These are phyloP conservation scores for Chrysolina oricalcia DNA, from an alignment of 2,888 invertebrate species.

Conservation along the genomic window DNA sequence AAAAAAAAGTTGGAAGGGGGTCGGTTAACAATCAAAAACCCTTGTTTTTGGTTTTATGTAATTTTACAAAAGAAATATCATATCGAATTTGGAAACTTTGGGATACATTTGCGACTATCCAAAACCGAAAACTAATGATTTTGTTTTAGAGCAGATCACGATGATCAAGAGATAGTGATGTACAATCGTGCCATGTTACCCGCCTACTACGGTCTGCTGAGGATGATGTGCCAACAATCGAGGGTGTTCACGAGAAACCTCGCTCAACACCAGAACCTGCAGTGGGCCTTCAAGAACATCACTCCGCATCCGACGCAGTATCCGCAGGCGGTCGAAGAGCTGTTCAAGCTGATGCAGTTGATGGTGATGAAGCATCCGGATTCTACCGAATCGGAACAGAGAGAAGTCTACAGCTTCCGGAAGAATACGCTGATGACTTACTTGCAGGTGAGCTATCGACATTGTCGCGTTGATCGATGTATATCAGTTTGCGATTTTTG, in stretches of 20 bases:
- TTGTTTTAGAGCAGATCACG: slow-evolving; percentile 89
- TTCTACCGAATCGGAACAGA: slow-evolving; percentile 82
- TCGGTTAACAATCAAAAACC: no score
- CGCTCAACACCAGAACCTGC: slow-evolving; percentile 94
- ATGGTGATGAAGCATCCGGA: slow-evolving; percentile 90
- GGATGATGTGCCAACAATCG: slow-evolving; percentile 93
- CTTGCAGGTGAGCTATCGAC: slow-evolving; percentile 77
- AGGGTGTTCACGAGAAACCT: slow-evolving; percentile 88
- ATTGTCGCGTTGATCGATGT: neutral
- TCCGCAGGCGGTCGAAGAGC: slow-evolving; percentile 91
- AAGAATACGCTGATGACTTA: slow-evolving; percentile 91
- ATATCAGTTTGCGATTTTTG: slow-evolving; percentile 32
- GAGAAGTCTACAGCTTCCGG: slow-evolving; percentile 90
- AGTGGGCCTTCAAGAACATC: slow-evolving; percentile 97
- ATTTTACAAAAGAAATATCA: no score
- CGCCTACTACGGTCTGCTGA: slow-evolving; percentile 90
- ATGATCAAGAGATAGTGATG: slow-evolving; percentile 95
- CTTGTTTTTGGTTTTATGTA: no score
- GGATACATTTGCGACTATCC: no score
- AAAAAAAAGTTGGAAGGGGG: no score
- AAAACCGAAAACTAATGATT: slow-evolving; percentile 20
- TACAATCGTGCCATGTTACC: slow-evolving; percentile 96
- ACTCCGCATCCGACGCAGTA: slow-evolving; percentile 97
- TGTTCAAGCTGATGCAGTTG: slow-evolving; percentile 91
- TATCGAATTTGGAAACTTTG: no score